Base-by-base conservation (phyloP, 2,113 vertebrate genomes). In the Barnardius zonarius region DNA sequence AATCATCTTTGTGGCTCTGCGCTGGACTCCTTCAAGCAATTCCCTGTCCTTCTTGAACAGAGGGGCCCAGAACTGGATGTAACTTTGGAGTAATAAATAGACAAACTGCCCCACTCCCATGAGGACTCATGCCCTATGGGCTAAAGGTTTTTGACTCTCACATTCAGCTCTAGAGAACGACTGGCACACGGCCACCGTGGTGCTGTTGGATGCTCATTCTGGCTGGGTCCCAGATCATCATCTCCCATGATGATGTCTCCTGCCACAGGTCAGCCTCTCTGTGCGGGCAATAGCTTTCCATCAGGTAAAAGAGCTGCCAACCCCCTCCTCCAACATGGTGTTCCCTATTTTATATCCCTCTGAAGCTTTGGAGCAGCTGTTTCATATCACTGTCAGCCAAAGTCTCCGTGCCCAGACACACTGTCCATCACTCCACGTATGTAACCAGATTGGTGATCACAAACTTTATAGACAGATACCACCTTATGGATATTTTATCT, bases 141-240 rank as follows among this genome's bases (percentile, higher is more conserved):
- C 20, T 49, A 43, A 44, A 73, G 24, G 2, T 2, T 69, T 81
- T 67, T 61, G 17, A 18, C 37, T 39, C 8, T 57, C n/a, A 51
- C 39, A 52, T 12, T 27, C 33, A 76, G 13, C 66, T 69, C 44
- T 22, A 48, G 44, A 75, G 31, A 66, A 30, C 41, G 69, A 7
- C 7, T 5, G 35, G 49, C 28, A 11, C 16, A 11, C 28, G 31
- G 24, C 35, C 0, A 0, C 23, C 33, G 66, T 77, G 5, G 1
- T 44, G 63, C 37, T 54, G 64, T 16, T 75, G 84, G 31, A 27
- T 66, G 27, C 41, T 63, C 10, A 3, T 7, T 44, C 68, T 39
- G 48, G 37, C 66, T 51, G 61, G 8, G 33, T 27, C 66, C 46
- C 88, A 93, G 35, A 27, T 44, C 52, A n/a, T n/a, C 67, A 41